Evolutionary conservation across 2,797 vertebrate species (phyloP), one percentile per base, ranked within the genome.

Genomic region (Petrocephalus schoutedeni): DNA sequence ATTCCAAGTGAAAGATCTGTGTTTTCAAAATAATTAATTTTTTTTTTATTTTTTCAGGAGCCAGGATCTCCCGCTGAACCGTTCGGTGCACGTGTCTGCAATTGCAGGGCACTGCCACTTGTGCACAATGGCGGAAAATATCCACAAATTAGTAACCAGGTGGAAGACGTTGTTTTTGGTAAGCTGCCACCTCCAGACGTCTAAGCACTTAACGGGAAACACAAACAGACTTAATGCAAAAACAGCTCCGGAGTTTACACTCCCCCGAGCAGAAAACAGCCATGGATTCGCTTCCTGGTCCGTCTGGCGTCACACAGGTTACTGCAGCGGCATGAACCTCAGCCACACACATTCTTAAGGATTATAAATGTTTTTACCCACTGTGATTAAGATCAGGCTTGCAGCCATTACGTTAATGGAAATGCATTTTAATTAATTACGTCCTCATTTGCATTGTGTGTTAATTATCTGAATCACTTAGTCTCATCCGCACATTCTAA

Each of bases 321-420:
- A 91, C 93, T 89, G 91, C 93, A 94, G 90, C 90, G 89, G 53
- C 90, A 89, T 93, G 92, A 93, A 92, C 93, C 87, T 87, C 90
- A 41, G 88, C 89, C 90, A 87, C 86, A 87, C 89, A 86, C 85
- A 90, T 92, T 92, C 90, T 54, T 71, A 87, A 87, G 91, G 90
- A 93, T 94, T 92, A 89, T 92, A 92, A 94, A 93, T 92, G 92
- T 91, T 93, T 91, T 90, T 89, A 92, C 93, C 87, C 87, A 82
- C 88, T 57, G 90, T 91, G 93, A 95, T 94, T 92, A 93, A 91
- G 90, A 94, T 90, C 89, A 14, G 41, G 90, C 92, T 92, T 88
- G 57, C 89, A 94, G 91, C 94, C 94, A 94, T 95, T 95, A 95
- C 91, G 90, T 92, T 95, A 96, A 96, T 94, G 93, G 93, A 93